Percentiles rank a stretch among this genome's conserved stretches.
These are phyloP conservation scores for Gavia stellata DNA, from an alignment of 2,113 vertebrate genomes.

Conservation along the genomic window DNA sequence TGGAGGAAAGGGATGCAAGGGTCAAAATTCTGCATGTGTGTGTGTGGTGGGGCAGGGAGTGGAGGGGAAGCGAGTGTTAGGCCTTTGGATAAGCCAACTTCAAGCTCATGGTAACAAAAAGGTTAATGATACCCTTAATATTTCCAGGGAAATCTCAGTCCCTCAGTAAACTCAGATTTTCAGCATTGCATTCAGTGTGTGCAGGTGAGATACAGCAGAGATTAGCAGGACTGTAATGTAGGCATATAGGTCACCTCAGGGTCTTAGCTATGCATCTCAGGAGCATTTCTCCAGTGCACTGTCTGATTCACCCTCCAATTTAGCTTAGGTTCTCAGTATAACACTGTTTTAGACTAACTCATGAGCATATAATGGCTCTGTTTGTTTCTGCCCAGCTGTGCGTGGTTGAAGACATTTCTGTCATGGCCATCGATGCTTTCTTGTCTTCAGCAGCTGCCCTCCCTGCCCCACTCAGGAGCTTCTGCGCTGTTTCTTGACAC, in stretches of 20 bases:
- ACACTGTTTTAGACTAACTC: background rate
- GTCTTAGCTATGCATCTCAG: background rate
- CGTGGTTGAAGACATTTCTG: background rate
- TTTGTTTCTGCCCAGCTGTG: background rate
- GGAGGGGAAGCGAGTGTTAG: background rate
- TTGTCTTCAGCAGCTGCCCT: background rate
- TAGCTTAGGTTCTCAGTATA: background rate
- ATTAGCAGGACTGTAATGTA: background rate
- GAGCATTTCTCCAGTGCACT: background rate
- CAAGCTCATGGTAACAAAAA: background rate
- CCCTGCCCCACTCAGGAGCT: background rate
- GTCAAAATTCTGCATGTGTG: background rate
- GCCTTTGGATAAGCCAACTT: background rate
- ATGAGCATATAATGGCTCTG: background rate
- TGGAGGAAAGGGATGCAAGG: background rate
- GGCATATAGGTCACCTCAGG: background rate
- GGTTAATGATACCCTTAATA: background rate
- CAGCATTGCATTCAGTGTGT: background rate
- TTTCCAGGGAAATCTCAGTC: background rate
- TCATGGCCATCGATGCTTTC: background rate
- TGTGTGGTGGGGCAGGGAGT: background rate
- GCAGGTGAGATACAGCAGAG: background rate
- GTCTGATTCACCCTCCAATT: background rate
- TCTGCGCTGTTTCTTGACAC: background rate
- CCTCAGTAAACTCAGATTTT: background rate